These are phyloP conservation scores for Tragelaphus strepsiceros DNA, from an alignment of 2,113 vertebrate species.

Conservation along the genomic window DNA sequence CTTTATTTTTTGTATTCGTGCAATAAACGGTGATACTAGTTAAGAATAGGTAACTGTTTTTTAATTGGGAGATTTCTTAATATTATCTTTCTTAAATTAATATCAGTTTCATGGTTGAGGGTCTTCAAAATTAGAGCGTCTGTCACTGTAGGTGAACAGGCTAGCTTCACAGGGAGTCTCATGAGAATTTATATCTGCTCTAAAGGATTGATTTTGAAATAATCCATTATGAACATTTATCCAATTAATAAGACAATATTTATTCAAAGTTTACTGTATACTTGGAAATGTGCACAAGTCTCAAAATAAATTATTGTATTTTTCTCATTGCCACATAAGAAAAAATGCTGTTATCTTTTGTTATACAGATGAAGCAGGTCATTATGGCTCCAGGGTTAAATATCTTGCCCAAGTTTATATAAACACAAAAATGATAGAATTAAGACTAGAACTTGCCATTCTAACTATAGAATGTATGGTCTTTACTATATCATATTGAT, in stretches of 20 bases:
- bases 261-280: background rate
- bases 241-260: background rate
- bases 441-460: background rate
- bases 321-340: background rate
- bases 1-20: background rate
- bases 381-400: background rate
- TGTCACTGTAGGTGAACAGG: background rate
- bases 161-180: background rate
- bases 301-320: background rate
- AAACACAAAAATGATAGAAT: background rate
- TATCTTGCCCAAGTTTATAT: background rate
- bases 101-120: background rate
- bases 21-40: background rate
- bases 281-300: background rate
- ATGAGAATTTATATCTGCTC: background rate
- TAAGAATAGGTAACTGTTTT: background rate
- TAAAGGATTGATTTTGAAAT: background rate
- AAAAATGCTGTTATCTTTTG: background rate
- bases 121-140: background rate
- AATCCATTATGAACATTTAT: background rate
- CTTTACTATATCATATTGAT: background rate
- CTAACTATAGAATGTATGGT: background rate
- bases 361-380: background rate
- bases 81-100: background rate
- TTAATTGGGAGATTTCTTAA: background rate